A percentile compares a stretch with the other conserved stretches of the same genome.
Evolutionary conservation across 2,113 vertebrate genomes (phyloP).

Genomic region (Ictalurus furcatus): DNA sequence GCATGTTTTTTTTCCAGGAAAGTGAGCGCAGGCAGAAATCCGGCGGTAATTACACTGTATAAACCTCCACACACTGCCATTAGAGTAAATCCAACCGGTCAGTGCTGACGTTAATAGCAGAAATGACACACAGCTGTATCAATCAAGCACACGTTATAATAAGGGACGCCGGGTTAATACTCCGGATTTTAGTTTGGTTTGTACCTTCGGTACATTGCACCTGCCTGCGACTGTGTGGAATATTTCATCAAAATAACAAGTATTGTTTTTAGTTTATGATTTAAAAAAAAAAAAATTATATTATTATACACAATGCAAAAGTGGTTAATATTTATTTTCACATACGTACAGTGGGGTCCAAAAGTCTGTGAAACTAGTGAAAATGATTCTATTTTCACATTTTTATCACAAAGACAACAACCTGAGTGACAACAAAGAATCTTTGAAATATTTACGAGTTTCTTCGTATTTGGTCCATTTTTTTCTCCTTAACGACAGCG

Average conservation of each 20-base stretch:
- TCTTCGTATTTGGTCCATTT: background rate
- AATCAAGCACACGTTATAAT: background rate
- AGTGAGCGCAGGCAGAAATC: constrained; percentile 10
- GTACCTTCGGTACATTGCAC: background rate
- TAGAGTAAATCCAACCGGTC: constrained; percentile 22
- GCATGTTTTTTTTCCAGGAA: background rate
- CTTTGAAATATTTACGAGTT: background rate
- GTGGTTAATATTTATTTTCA: background rate
- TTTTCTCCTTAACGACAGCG: too few species aligned
- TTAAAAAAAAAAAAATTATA: background rate
- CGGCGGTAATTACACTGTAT: constrained; percentile 17
- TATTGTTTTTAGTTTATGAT: background rate
- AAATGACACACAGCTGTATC: constrained; percentile 21
- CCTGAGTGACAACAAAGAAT: background rate
- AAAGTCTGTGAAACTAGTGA: too few species aligned
- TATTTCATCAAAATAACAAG: background rate
- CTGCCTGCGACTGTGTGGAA: background rate
- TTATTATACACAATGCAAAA: background rate
- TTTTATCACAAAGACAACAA: background rate
- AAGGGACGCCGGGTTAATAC: background rate
- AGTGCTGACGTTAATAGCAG: constrained; percentile 12
- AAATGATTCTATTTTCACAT: background rate
- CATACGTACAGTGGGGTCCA: background rate
- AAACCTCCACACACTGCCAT: constrained; percentile 3
- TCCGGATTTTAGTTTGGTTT: background rate